Evolutionary conservation across 2,888 invertebrate genomes (phyloP).

Genomic region (Priocnemis perturbator): DNA sequence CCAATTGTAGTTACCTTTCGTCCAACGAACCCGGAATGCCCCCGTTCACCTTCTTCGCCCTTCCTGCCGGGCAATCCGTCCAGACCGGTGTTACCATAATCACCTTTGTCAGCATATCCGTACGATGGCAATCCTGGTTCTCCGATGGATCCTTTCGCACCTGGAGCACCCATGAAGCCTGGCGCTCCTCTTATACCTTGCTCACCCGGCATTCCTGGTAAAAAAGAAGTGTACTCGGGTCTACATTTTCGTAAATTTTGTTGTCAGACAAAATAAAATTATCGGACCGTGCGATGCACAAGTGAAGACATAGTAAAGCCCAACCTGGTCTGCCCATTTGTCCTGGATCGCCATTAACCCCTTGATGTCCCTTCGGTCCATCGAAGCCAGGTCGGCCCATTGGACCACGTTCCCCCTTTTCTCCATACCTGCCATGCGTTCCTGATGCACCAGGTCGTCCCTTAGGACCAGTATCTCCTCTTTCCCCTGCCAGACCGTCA

Average conservation of each 20-base stretch:
- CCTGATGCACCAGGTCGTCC: conserved; percentile 66
- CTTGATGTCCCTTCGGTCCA: conserved; percentile 74
- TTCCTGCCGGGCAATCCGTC: conserved; percentile 76
- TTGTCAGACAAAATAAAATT: too few relatives aligned
- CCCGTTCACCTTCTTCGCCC: conserved; percentile 79
- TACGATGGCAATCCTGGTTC: conserved; percentile 73
- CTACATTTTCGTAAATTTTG: background rate
- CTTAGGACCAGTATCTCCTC: conserved; percentile 77
- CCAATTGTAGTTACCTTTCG: conserved; percentile 60
- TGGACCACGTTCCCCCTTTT: conserved; percentile 76
- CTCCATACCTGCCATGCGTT: conserved; percentile 75
- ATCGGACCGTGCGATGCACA: background rate
- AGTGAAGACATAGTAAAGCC: background rate
- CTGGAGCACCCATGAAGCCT: conserved; percentile 81
- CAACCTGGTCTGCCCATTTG: conserved; percentile 77
- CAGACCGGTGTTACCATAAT: conserved; percentile 77
- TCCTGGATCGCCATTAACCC: conserved; percentile 75
- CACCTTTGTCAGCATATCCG: conserved; percentile 75
- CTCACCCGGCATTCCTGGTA: conserved; percentile 71
- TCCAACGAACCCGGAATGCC: conserved; percentile 71
- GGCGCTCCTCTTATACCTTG: conserved; percentile 69
- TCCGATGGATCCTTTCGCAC: conserved; percentile 77
- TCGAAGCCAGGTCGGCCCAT: conserved; percentile 72
- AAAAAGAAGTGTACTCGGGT: background rate
- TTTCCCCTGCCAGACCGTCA: conserved; percentile 79